Evolutionary conservation across 2,113 vertebrate genomes (phyloP).

Genomic region (Helogale parvula): DNA sequence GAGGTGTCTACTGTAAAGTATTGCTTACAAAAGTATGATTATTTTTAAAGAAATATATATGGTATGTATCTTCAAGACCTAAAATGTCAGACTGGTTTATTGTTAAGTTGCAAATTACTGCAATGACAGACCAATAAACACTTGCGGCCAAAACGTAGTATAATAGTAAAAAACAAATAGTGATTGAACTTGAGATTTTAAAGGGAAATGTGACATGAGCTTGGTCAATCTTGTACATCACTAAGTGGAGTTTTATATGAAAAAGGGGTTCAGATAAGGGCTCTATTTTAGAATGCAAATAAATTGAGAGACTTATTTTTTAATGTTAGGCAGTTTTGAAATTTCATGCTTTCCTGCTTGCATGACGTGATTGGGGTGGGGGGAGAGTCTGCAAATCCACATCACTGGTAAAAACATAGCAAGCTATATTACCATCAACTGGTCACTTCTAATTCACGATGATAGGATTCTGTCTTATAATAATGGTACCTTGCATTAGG

Average conservation of each 20-base stretch:
- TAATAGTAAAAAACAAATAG: constrained; percentile 85
- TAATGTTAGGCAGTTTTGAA: constrained; percentile 72
- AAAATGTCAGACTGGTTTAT: constrained; percentile 91
- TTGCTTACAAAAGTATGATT: constrained; percentile 91
- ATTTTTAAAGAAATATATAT: constrained; percentile 93
- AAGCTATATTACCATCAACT: constrained; percentile 68
- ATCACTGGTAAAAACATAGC: constrained; percentile 53
- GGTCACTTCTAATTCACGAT: constrained; percentile 79
- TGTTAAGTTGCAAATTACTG: constrained; percentile 89
- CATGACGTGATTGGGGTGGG: constrained; percentile 78
- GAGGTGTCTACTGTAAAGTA: constrained; percentile 92
- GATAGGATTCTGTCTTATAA: constrained; percentile 80
- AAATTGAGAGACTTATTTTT: constrained; percentile 81
- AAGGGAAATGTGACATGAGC: constrained; percentile 73
- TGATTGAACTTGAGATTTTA: constrained; percentile 77
- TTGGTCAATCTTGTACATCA: constrained; percentile 78
- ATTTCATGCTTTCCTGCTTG: constrained; percentile 76
- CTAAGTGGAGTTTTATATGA: constrained; percentile 76
- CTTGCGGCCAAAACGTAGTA: constrained; percentile 87
- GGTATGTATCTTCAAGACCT: constrained; percentile 90
- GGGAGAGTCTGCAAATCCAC: neutral
- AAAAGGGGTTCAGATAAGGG: constrained; percentile 67
- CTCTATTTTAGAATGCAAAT: constrained; percentile 84
- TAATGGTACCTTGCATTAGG: constrained; percentile 45
- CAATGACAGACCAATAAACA: constrained; percentile 89